A percentile compares a stretch with the other conserved stretches of the same genome.
phyloP scores from a whole-genome alignment of 2,888 invertebrate genomes.

The Agonum fuliginosum region DNA sequence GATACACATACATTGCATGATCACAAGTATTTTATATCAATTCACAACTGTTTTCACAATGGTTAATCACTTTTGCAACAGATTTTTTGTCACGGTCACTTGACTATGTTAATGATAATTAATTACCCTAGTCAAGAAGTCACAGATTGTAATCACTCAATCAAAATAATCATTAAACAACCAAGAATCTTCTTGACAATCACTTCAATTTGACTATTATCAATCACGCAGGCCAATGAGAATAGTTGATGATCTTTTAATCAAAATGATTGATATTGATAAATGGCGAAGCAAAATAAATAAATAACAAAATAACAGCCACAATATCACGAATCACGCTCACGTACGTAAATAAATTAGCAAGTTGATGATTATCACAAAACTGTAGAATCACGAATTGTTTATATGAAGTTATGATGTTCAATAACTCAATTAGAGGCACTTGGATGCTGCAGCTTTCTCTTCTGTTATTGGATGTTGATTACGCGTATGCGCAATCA shows the following conservation, averaged over 20 bases:
- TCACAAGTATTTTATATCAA: slow-evolving; percentile 26
- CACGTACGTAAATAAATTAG: slow-evolving; percentile 6
- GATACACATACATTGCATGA: slow-evolving; percentile 32
- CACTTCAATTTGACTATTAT: slow-evolving; percentile 11
- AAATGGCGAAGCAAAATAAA: background rate
- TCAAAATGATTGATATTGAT: slow-evolving; percentile 12
- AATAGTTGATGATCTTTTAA: slow-evolving; percentile 3
- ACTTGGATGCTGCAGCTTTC: slow-evolving; percentile 1
- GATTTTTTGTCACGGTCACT: slow-evolving; percentile 23
- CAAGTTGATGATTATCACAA: background rate
- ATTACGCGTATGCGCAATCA: slow-evolving; percentile 9
- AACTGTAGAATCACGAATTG: background rate
- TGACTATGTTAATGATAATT: slow-evolving; percentile 31
- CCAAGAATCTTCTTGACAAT: slow-evolving; percentile 13
- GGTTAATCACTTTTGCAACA: slow-evolving; percentile 16
- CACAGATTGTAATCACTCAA: slow-evolving; percentile 27
- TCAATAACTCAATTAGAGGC: slow-evolving; percentile 32
- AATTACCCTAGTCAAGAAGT: slow-evolving; percentile 33
- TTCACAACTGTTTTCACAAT: slow-evolving; percentile 36
- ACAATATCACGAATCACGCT: slow-evolving; percentile 10
- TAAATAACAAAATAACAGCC: no score
- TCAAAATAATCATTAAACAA: slow-evolving; percentile 23
- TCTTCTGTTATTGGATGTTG: slow-evolving; percentile 1
- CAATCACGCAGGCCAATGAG: slow-evolving; percentile 4
- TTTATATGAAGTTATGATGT: slow-evolving; percentile 23